Evolutionary conservation across 2,888 invertebrate genomes (phyloP).

Genomic region (Xylota sylvarum): DNA sequence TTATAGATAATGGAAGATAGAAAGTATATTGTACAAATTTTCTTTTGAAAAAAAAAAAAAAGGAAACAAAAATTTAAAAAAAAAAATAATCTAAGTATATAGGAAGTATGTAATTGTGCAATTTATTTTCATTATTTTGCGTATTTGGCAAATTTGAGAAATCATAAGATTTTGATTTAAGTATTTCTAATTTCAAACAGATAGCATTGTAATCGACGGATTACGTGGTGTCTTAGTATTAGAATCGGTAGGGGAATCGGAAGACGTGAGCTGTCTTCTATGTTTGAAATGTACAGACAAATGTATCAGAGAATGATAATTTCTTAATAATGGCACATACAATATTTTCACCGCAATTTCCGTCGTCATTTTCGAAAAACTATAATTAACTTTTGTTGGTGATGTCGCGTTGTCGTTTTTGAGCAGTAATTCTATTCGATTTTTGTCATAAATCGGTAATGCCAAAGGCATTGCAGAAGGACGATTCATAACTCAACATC

Average conservation of each 20-base stretch:
- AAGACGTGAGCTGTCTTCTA: background rate
- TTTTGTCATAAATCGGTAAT: too few relatives aligned
- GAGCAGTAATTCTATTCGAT: too few relatives aligned
- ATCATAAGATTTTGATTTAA: slow-evolving; percentile 27
- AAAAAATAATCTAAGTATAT: background rate
- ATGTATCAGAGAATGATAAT: background rate
- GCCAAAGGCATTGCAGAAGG: too few relatives aligned
- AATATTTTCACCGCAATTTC: background rate
- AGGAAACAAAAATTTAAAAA: slow-evolving; percentile 1
- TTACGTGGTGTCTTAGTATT: background rate
- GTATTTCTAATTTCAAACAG: slow-evolving; percentile 3
- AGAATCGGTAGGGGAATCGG: background rate
- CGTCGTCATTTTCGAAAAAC: too few relatives aligned
- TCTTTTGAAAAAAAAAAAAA: background rate
- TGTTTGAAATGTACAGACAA: slow-evolving; percentile 2
- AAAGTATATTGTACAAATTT: background rate
- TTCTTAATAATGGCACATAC: background rate
- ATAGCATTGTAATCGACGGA: background rate
- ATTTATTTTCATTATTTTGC: background rate
- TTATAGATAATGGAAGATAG: slow-evolving; percentile 54
- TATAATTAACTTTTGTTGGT: too few relatives aligned
- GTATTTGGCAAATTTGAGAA: slow-evolving; percentile 61
- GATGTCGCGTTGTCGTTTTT: too few relatives aligned
- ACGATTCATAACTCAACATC: too few relatives aligned
- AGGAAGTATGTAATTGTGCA: slow-evolving; percentile 9